Evolutionary conservation across 2,113 vertebrate species (phyloP), one percentile per base, ranked within the genome.

Genomic region (Accipiter cooperii): DNA sequence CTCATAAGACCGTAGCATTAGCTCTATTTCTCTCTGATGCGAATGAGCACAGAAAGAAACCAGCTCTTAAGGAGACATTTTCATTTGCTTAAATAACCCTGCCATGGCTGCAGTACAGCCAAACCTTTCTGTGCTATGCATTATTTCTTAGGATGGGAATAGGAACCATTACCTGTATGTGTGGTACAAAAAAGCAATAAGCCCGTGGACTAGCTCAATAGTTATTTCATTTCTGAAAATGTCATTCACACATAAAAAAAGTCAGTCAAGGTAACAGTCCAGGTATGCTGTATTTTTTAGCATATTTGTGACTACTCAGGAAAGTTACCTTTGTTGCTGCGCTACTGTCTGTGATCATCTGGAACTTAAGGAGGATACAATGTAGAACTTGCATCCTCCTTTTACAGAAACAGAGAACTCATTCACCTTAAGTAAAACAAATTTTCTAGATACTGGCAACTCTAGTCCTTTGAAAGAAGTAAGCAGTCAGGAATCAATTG

Each of bases 1-100:
- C 93, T 96, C 90, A n/a, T 33, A 97, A 93, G 90, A 96, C 79
- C 46, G 1, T 81, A 84, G 93, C 89, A 84, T 97, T 96, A 97
- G 92, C 78, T 97, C 84, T 73, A 5, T 97, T 96, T 92, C 93
- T 83, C 89, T 81, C 61, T 81, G 81, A 95, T 92, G 81, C 1
- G 13, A 96, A 69, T 47, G 57, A 95, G 82, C 71, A 81, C 66
- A 84, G 91, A 93, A 95, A 92, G 79, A 91, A 95, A 94, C 87
- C 77, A 89, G 46, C 83, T 96, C 54, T 95, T 93, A 83, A 96
- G 93, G 66, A 95, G 87, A 73, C 40, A 26, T 94, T 96, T 95
- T 90, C 54, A 44, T 94, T 96, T 96, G 80, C 70, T 79, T 97
- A 97, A 93, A 76, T 69, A 96, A 90, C 38, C 46, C 69, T 95